These are phyloP conservation scores for Centrocercus urophasianus DNA, from an alignment of 2,113 vertebrate species.

Conservation along the genomic window DNA sequence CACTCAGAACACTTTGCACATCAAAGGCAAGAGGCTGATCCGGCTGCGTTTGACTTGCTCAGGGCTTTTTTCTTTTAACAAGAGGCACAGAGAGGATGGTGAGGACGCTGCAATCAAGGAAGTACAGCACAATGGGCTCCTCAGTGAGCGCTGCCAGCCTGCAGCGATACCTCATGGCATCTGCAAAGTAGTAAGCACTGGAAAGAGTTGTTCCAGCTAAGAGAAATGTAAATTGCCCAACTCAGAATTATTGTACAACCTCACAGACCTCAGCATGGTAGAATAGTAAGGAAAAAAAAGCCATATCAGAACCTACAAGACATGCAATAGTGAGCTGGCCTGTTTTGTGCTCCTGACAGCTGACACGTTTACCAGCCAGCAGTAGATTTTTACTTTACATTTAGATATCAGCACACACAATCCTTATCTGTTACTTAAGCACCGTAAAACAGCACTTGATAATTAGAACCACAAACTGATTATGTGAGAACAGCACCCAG, in stretches of 20 bases:
- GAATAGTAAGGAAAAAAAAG: not conserved
- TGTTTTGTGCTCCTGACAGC: not conserved
- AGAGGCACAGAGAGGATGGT: not conserved
- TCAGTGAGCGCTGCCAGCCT: constrained; percentile 12
- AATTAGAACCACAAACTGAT: not conserved
- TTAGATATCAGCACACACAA: not conserved
- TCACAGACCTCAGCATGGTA: constrained; percentile 24
- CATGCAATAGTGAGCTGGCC: not conserved
- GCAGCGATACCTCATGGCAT: not conserved
- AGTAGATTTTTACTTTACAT: not conserved
- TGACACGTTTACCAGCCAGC: not conserved
- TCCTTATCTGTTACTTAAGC: not conserved
- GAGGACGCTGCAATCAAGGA: constrained; percentile 1
- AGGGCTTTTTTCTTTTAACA: constrained; percentile 20
- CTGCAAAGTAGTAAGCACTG: constrained; percentile 19
- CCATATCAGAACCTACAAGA: not conserved
- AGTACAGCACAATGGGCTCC: constrained; percentile 32
- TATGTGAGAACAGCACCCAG: not conserved
- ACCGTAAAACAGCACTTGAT: not conserved
- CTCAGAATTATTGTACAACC: constrained; percentile 40
- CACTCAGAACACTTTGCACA: not conserved
- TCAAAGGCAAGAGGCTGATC: not conserved
- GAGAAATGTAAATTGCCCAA: constrained; percentile 43
- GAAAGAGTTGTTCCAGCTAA: constrained; percentile 36
- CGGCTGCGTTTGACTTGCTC: not conserved